Base-by-base conservation (phyloP, 2,797 vertebrate species). In the Iguana delicatissima region DNA sequence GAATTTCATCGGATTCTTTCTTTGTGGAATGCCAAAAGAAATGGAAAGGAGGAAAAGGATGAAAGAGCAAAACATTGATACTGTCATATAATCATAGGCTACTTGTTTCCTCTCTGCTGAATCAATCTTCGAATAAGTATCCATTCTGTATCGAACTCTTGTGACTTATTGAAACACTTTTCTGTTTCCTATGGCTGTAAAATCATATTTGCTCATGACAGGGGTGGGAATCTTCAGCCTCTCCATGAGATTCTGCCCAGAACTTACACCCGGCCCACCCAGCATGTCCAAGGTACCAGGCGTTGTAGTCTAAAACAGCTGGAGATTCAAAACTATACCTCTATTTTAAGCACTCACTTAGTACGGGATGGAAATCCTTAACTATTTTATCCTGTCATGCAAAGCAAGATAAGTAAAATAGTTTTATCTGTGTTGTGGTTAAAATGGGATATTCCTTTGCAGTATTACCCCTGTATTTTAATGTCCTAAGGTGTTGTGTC, bases 1-100 rank as follows among this genome's bases (percentile, higher is more conserved):
- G 79, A 50, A 89, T 92, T 89, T 93, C 74, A 84, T 84, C 20
- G 62, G 81, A 84, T 89, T 81, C 86, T 91, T 74, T 82, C 88
- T 91, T 89, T 84, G 86, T 86, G 52, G n/a, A 86, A 55, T 76
- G 52, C 85, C 77, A 82, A 69, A 89, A 89, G 85, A 91, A 86
- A 89, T 46, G 64, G 80, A 91, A 84, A n/a, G 80, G 90, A 84
- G 81, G 86, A 84, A 52, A 84, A 50, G 73, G 89, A 89, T 82
- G 89, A 89, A 82, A 85, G 52, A 91, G 84, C 57, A 88, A 76
- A 92, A 88, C 86, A 64, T 67, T 87, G 89, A 88, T 85, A 46
- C 76, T 91, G 77, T 89, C 55, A 81, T 86, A 55, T 82, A 91
- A 80, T 73, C 50, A 18, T 82, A 80, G 42, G 32, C 9, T 62